phyloP scores from a whole-genome alignment of 2,888 invertebrate species.

The Drosophila paranaensis region DNA sequence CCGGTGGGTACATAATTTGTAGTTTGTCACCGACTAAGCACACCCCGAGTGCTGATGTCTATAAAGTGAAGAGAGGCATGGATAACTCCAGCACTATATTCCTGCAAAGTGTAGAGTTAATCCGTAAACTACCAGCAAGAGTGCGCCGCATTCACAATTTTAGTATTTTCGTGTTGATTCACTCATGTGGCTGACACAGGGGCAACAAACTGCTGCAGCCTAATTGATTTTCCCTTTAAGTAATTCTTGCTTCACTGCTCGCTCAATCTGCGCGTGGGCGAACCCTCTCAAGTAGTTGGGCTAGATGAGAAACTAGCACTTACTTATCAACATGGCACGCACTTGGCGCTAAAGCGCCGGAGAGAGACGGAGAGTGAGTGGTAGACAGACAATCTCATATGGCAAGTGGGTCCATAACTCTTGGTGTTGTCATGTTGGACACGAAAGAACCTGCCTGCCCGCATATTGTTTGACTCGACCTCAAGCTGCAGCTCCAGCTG shows the following conservation, averaged over 20 bases:
- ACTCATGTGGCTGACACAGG: no score
- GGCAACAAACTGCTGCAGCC: not conserved
- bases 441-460: constrained; percentile 67
- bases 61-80: not conserved
- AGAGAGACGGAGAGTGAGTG: constrained; percentile 1
- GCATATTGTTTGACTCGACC: constrained; percentile 60
- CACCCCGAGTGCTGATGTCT: not conserved
- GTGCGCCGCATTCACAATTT: no score
- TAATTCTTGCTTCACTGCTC: constrained; percentile 6
- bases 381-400: constrained; percentile 32
- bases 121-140: no score
- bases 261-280: constrained; percentile 17
- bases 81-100: not conserved
- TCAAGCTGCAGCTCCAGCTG: constrained; percentile 6
- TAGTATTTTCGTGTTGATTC: not conserved
- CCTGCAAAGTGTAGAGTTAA: not conserved
- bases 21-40: constrained; percentile 52
- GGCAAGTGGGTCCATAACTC: constrained; percentile 74
- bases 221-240: constrained; percentile 18
- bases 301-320: constrained; percentile 2
- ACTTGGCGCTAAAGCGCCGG: not conserved
- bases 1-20: constrained; percentile 47
- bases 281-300: constrained; percentile 4
- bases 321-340: constrained; percentile 26
- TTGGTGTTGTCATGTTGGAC: constrained; percentile 73